Conservation (phyloP, 2,797 vertebrate genomes). For the Sparus aurata region DNA sequence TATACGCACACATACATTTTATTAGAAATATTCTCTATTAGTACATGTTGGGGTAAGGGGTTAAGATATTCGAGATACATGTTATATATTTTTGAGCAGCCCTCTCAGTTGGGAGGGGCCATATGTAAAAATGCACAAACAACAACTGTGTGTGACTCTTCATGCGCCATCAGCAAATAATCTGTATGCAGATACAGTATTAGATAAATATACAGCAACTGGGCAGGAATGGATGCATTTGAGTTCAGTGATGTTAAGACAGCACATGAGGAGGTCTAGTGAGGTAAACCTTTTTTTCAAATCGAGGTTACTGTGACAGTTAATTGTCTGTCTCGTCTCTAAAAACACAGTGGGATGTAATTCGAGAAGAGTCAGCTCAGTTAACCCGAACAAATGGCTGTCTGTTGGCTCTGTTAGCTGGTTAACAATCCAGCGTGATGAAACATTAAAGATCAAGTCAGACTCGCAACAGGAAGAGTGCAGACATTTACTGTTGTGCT, state of each 20-base stretch:
- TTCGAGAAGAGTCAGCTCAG: slow-evolving; percentile 17
- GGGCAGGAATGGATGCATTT: background rate
- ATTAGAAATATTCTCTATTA: no score
- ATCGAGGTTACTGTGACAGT: slow-evolving; percentile 11
- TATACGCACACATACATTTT: no score
- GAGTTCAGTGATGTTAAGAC: background rate
- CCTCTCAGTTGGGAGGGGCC: no score
- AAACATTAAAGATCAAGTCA: background rate
- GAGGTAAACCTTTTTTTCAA: slow-evolving; percentile 13
- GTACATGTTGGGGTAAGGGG: no score
- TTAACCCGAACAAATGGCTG: slow-evolving; percentile 16
- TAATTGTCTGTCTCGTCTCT: slow-evolving; percentile 19
- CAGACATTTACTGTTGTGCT: background rate
- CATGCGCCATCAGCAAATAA: no score
- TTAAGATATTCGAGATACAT: no score
- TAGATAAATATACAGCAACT: background rate
- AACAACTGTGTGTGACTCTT: no score
- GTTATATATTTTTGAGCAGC: no score
- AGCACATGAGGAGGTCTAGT: background rate
- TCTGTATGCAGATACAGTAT: no score
- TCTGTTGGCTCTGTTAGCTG: background rate
- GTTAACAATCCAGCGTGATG: background rate
- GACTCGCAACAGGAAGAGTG: background rate
- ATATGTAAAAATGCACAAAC: no score
- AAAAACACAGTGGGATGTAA: slow-evolving; percentile 16